Evolutionary conservation across 2,888 invertebrate genomes (phyloP).

Genomic region (Steinernema carpocapsae): DNA sequence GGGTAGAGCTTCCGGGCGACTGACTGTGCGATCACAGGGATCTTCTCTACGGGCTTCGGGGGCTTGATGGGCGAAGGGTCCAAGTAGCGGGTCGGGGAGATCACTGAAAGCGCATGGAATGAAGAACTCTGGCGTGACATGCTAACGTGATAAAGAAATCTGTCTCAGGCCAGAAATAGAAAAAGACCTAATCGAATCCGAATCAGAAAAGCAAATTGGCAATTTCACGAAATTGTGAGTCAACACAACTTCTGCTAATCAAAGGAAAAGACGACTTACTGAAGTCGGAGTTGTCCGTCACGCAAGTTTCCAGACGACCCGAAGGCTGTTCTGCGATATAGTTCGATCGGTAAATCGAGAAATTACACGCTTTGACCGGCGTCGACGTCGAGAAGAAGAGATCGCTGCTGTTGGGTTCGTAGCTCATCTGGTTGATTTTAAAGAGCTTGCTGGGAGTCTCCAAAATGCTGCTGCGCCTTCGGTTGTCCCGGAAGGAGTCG

Average conservation of each 20-base stretch:
- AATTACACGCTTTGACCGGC: neutral
- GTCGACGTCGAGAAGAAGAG: conserved; percentile 11
- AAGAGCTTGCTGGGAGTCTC: conserved; percentile 7
- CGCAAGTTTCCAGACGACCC: neutral
- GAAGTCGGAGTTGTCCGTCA: conserved; percentile 21
- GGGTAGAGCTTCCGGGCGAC: conserved; percentile 7
- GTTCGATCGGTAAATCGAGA: conserved; percentile 1
- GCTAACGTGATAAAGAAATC: too few species aligned
- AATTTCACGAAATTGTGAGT: too few species aligned
- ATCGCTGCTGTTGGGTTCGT: neutral
- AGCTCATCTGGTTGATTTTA: neutral
- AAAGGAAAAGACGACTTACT: neutral
- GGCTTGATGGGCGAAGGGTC: conserved; percentile 15
- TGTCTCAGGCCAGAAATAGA: too few species aligned
- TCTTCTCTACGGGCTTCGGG: conserved; percentile 17
- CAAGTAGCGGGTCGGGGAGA: conserved; percentile 24
- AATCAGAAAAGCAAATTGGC: too few species aligned
- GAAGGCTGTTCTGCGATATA: conserved; percentile 27
- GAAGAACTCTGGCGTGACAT: too few species aligned
- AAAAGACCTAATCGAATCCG: too few species aligned
- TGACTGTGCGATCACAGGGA: conserved; percentile 5
- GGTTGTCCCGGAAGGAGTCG: neutral
- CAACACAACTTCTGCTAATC: neutral
- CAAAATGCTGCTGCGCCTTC: neutral
- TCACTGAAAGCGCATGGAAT: neutral